These are phyloP conservation scores for Serinus canaria DNA, from an alignment of 2,113 vertebrate species.

Conservation along the genomic window DNA sequence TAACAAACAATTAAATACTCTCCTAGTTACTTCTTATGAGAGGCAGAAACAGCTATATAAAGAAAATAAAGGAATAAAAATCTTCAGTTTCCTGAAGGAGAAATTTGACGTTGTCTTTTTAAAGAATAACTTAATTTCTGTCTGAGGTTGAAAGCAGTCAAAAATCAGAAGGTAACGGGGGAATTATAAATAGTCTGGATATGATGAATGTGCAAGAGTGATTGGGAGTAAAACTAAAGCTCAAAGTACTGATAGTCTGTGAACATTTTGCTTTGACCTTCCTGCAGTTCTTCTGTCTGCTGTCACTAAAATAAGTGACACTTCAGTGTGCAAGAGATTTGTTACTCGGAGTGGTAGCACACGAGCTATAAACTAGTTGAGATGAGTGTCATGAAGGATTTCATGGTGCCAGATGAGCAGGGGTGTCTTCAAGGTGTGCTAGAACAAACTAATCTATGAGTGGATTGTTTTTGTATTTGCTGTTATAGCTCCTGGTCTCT, in stretches of 20 bases:
- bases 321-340: not conserved
- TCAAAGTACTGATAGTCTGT: not conserved
- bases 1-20: not conserved
- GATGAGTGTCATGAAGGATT: not conserved
- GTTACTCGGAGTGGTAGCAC: not conserved
- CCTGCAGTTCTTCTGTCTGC: not conserved
- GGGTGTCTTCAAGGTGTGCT: not conserved
- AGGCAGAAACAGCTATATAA: not conserved
- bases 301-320: not conserved
- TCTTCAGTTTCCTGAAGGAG: not conserved
- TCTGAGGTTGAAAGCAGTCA: not conserved
- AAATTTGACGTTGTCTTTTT: not conserved
- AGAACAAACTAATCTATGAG: constrained; percentile 37
- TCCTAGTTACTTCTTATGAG: not conserved
- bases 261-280: not conserved
- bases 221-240: not conserved
- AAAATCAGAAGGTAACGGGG: not conserved
- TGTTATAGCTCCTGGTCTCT: constrained; percentile 81
- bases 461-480: constrained; percentile 57
- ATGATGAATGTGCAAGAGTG: not conserved
- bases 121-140: not conserved
- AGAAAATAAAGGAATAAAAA: not conserved
- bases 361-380: not conserved
- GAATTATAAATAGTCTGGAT: not conserved
- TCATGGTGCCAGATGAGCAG: not conserved